These are phyloP conservation scores for Crypturellus undulatus DNA, from an alignment of 2,113 vertebrate genomes.

Conservation along the genomic window DNA sequence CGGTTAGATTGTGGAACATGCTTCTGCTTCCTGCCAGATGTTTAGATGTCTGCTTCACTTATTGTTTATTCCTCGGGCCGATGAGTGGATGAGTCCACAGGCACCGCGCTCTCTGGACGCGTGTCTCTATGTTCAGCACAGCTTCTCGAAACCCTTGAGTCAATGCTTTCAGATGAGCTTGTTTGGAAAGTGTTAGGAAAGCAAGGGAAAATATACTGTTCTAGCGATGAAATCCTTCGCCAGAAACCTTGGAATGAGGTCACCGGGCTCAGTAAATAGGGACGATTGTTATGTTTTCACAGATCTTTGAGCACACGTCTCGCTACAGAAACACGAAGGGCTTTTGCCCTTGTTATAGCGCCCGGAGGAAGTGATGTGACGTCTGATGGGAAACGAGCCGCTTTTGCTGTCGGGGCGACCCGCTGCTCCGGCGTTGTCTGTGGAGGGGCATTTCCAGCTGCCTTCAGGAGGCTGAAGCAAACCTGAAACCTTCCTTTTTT, in stretches of 20 bases:
- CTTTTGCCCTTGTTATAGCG: background rate
- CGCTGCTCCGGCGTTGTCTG: accelerated
- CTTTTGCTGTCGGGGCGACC: background rate
- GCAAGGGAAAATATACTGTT: conserved; percentile 13
- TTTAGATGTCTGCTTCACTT: conserved; percentile 12
- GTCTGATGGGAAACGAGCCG: background rate
- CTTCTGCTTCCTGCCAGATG: conserved; percentile 29
- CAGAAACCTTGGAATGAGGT: background rate
- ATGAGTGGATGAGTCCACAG: background rate
- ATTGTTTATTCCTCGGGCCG: conserved; percentile 31
- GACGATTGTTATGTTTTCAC: background rate
- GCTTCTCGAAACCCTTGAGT: conserved; percentile 44
- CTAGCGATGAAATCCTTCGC: background rate
- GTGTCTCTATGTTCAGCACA: background rate
- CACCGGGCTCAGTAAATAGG: background rate
- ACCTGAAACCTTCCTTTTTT: background rate
- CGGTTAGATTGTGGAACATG: background rate
- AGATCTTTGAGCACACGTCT: background rate
- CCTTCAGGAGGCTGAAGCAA: background rate
- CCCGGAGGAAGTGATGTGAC: background rate
- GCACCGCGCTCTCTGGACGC: background rate
- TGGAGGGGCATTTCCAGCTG: background rate
- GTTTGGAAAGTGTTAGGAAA: conserved; percentile 57
- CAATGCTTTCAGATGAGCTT: background rate
- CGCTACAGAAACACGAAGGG: accelerated